Base-by-base conservation (phyloP, 2,888 invertebrate species). In the Diaperis boleti region DNA sequence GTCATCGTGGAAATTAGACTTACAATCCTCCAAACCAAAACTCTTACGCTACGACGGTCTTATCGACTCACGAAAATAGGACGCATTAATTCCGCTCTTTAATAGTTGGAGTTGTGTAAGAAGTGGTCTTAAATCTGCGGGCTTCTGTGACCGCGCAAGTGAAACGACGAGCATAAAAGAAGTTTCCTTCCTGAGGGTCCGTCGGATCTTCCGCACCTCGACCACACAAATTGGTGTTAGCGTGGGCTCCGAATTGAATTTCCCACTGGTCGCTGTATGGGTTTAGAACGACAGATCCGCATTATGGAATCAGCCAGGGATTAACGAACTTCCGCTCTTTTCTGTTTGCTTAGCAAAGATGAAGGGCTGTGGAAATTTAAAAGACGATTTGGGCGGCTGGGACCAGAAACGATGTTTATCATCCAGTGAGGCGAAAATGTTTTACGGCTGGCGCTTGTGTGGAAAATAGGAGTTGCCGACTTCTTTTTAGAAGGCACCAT, bases 111-210 rank as follows among this genome's bases (percentile, higher is more conserved):
- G 26, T 5, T 8, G 26, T 26, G 26, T 26, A 26, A 26, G 26
- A 26, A 26, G 3, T 3, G 26, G 26, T 26, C 26, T 26, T 26
- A 26, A 26, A 26, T 26, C n/a, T 26, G 26, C n/a, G 26, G 26
- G n/a, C n/a, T n/a, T 26, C 26, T 3, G 26, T 26, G 26, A 26
- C 33, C 65, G 67, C 61, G 65, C 64, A 65, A 64, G 18, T 18
- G 55, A 42, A 44, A 54, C 37, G 13, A 14, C 18, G 35, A 15
- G 45, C 35, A 57, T 31, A 59, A 59, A 44, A 50, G 49, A 52
- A 59, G 41, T 41, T 59, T 54, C 60, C 35, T 37, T 44, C 45
- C 42, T 42, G 45, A 39, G 37, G 60, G 54, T 54, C 45, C 13
- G 44, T 35, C 41, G 42, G 31, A 35, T 37, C 33, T 54, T 44